Base-by-base conservation (phyloP, 2,113 vertebrate species). In the Heteronetta atricapilla region DNA sequence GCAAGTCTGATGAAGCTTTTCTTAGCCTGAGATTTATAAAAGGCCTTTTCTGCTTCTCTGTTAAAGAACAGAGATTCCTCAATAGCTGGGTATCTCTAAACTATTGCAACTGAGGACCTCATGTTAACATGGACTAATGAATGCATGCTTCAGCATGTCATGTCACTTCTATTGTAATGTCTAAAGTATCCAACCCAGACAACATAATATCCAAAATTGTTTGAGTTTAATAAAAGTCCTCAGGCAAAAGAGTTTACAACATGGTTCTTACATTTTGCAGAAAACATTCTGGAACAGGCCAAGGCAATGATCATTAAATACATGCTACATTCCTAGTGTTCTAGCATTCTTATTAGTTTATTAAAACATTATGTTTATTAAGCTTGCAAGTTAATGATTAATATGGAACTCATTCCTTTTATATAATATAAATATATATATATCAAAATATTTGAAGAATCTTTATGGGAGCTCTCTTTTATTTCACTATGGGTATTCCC, bases 231-330 rank as follows among this genome's bases (percentile, higher is more conserved):
- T 81, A 95, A 53, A 36, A 14, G 6, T 92, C 59, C 75, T 91
- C 2, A 10, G 66, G 77, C 80, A 89, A 87, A 93, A 86, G 8
- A 80, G 55, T 93, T 96, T 72, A 76, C 62, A 88, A n/a, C 18
- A 67, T 19, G 31, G 33, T 78, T 91, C 88, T 94, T 96, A 66
- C 13, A 69, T 96, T 94, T 94, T 93, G 64, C 46, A 91, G 82
- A 77, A 90, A 96, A 84, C 25, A 4, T 42, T 85, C 88, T 91
- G 67, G 82, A 97, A 90, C 12, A 77, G 23, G 17, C 29, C 28
- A 80, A 14, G 90, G 40, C 59, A 93, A 56, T 83, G 89, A 76
- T 69, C 55, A 89, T 73, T 82, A 75, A 72, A 90, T 50, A 19
- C 9, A 29, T 17, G 21, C 40, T 36, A 42, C 19, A 25, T 80